Evolutionary conservation across 2,888 invertebrate species (phyloP).

Genomic region (Aplocera efformata): DNA sequence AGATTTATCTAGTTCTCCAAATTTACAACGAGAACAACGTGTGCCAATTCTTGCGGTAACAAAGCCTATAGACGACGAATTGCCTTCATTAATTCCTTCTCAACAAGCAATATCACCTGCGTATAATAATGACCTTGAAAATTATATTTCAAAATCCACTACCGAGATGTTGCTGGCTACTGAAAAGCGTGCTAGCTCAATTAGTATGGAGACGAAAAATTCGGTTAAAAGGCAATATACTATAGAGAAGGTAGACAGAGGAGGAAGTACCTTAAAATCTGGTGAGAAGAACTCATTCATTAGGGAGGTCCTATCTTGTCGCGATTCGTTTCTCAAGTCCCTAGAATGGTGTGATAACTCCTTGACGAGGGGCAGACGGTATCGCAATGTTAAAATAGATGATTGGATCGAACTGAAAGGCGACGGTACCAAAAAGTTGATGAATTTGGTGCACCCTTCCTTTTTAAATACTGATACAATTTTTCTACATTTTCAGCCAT

Average conservation of each 20-base stretch:
- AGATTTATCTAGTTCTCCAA: slow-evolving; percentile 28
- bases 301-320: slow-evolving; percentile 65
- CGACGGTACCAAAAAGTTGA: slow-evolving; percentile 51
- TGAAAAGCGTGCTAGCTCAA: slow-evolving; percentile 49
- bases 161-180: slow-evolving; percentile 52
- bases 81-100: slow-evolving; percentile 15
- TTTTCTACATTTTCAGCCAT: no score
- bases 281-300: slow-evolving; percentile 75
- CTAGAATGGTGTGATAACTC: slow-evolving; percentile 76
- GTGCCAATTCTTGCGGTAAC: slow-evolving; percentile 37
- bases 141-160: slow-evolving; percentile 50
- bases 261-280: slow-evolving; percentile 53
- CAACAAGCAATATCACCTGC: slow-evolving; percentile 31
- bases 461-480: slow-evolving; percentile 4
- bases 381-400: slow-evolving; percentile 59
- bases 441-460: slow-evolving; percentile 25
- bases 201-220: slow-evolving; percentile 32
- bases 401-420: slow-evolving; percentile 65
- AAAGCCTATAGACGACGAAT: slow-evolving; percentile 34
- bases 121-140: slow-evolving; percentile 32
- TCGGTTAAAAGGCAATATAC: slow-evolving; percentile 33
- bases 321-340: slow-evolving; percentile 68
- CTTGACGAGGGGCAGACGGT: slow-evolving; percentile 65
- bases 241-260: slow-evolving; percentile 41
- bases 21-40: slow-evolving; percentile 17